Evolutionary conservation across 2,888 invertebrate genomes (phyloP).

Genomic region (Galeruca laticollis): DNA sequence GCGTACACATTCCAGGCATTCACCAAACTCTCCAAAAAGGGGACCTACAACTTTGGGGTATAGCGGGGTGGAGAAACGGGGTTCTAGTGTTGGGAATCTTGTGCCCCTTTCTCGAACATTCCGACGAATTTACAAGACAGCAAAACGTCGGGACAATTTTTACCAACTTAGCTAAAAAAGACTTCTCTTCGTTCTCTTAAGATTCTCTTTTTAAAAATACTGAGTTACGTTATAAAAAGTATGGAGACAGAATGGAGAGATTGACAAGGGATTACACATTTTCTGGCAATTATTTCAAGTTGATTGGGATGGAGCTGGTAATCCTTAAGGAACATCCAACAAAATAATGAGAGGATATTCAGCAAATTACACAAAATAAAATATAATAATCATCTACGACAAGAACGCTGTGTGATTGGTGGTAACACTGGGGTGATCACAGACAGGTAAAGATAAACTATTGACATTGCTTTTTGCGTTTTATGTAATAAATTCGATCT

Average conservation of each 20-base stretch:
- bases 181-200: conserved; percentile 30
- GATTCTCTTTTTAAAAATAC: conserved; percentile 26
- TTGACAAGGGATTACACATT: not conserved
- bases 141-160: conserved; percentile 48
- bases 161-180: conserved; percentile 35
- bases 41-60: conserved; percentile 18
- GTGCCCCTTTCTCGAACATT: conserved; percentile 38
- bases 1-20: conserved; percentile 48
- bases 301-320: not conserved
- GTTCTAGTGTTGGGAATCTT: conserved; percentile 20
- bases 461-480: too few relatives aligned
- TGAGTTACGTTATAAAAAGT: conserved; percentile 37
- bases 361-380: too few relatives aligned
- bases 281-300: not conserved
- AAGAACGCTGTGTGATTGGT: too few relatives aligned
- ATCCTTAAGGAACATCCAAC: too few relatives aligned
- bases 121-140: conserved; percentile 50
- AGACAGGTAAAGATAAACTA: too few relatives aligned
- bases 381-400: too few relatives aligned
- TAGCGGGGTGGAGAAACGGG: conserved; percentile 17
- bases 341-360: too few relatives aligned
- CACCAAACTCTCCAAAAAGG: conserved; percentile 38
- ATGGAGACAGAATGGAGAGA: not conserved
- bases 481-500: too few relatives aligned
- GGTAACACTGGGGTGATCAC: too few relatives aligned